Evolutionary conservation across 2,797 vertebrate genomes (phyloP), one percentile per base, ranked within the genome.

Genomic region (Urocyon cinereoargenteus): DNA sequence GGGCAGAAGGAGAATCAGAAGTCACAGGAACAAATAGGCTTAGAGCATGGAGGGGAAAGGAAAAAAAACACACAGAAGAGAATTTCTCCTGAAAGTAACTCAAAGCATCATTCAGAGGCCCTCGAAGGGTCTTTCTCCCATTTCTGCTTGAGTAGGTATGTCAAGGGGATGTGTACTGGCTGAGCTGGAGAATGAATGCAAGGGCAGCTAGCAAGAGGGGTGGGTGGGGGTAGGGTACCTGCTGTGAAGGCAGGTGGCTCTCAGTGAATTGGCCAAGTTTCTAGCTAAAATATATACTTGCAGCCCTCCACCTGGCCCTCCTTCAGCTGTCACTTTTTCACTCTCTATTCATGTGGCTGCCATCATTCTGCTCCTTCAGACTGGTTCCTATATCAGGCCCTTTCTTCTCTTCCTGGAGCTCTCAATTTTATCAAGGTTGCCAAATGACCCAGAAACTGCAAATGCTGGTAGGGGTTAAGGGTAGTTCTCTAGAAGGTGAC

Each of bases 291-390:
- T 22, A 81, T 3, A 49, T 10, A 53, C 26, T 14, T 83, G 36
- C 49, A 84, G 26, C 5, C 15, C 57, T 14, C 31, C 3, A 0
- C 1, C 3, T 1, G 34, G 34, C 14, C 31, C 40, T 55, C 6
- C 34, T 34, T 68, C 26, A 40, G 73, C 12, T 28, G 73, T 73
- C 81, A 75, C 61, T 61, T 84, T 72, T 11, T 51, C 53, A 57
- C 34, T 3, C 5, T 70, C 75, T 78, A 12, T 21, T 72, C 26
- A 59, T 26, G 19, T 11, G 10, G 61, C 31, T 45, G n/a, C 22
- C 51, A 7, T 15, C 34, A 66, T 34, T 49, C 40, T 75, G 40
- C 7, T 83, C 18, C 82, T 40, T 49, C 1, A 7, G n/a, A 19
- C 34, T 51, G 24, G 26, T 51, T 68, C 75, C 75, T 53, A 36